Evolutionary conservation across 2,113 vertebrate species (phyloP).

Genomic region (Hyperoodon ampullatus): DNA sequence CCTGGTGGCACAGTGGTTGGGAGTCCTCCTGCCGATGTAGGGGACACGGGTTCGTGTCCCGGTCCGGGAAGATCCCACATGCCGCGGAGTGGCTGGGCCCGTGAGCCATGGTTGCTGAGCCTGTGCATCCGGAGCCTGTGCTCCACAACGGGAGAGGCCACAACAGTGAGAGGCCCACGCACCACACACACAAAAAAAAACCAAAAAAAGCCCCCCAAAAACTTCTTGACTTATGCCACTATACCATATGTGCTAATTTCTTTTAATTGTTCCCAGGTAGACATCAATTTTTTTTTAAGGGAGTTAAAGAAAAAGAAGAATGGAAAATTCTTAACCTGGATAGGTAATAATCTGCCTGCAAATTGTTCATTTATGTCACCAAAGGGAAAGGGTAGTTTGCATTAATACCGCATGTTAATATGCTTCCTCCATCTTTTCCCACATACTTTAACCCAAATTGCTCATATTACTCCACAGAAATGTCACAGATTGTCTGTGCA

Average conservation of each 20-base stretch:
- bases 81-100: too few relatives aligned
- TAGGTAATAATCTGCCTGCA: conserved; percentile 49
- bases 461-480: conserved; percentile 54
- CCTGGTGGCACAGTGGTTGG: too few relatives aligned
- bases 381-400: background rate
- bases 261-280: conserved; percentile 47
- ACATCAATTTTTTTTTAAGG: conserved; percentile 28
- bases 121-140: too few relatives aligned
- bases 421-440: background rate
- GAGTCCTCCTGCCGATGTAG: too few relatives aligned
- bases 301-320: background rate
- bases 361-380: conserved; percentile 52
- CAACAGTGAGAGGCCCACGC: too few relatives aligned
- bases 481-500: background rate
- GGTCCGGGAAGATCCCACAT: too few relatives aligned
- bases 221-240: conserved; percentile 14
- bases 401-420: background rate
- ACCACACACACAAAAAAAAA: too few relatives aligned
- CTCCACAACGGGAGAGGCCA: too few relatives aligned
- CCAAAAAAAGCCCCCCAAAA: background rate
- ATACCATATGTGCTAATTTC: conserved; percentile 40
- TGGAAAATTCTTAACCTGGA: conserved; percentile 41
- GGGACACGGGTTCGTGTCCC: too few relatives aligned
- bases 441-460: conserved; percentile 28
- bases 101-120: too few relatives aligned